Conservation (phyloP, 2,113 vertebrate species). For the Ciconia stormi region DNA sequence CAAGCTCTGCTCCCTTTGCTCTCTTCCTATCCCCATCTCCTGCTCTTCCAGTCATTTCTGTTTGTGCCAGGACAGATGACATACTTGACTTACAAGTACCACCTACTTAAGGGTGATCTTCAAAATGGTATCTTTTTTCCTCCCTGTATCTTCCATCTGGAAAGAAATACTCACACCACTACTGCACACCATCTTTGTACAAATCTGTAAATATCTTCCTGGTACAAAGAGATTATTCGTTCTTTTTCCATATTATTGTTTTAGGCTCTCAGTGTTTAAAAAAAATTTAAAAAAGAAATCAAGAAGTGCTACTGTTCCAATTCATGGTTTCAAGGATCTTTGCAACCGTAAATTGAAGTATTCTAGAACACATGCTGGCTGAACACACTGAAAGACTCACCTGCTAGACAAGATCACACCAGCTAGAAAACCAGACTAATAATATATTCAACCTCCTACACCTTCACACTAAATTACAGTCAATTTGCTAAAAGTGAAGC, state of each 20-base stretch:
- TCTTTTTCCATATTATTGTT: not conserved
- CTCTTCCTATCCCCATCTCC: not conserved
- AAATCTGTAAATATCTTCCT: not conserved
- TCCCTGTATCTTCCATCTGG: not conserved
- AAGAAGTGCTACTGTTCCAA: not conserved
- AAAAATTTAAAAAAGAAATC: not conserved
- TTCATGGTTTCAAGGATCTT: not conserved
- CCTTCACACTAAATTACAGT: slow-evolving; percentile 20
- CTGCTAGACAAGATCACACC: slow-evolving; percentile 1
- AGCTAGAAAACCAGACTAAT: not conserved
- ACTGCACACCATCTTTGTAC: not conserved
- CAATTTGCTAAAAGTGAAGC: slow-evolving; percentile 42
- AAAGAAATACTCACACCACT: not conserved
- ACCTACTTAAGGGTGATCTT: not conserved
- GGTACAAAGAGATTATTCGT: not conserved
- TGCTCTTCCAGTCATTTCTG: not conserved
- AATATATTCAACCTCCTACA: slow-evolving; percentile 39
- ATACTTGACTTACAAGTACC: not conserved
- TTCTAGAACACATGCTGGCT: not conserved
- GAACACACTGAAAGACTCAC: not conserved
- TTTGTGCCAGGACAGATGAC: not conserved
- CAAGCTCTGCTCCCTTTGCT: rapidly evolving
- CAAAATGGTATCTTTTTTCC: not conserved
- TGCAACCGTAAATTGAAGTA: not conserved
- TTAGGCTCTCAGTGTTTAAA: not conserved